Base-by-base conservation (phyloP, 2,113 vertebrate genomes). In the Regulus satrapa region DNA sequence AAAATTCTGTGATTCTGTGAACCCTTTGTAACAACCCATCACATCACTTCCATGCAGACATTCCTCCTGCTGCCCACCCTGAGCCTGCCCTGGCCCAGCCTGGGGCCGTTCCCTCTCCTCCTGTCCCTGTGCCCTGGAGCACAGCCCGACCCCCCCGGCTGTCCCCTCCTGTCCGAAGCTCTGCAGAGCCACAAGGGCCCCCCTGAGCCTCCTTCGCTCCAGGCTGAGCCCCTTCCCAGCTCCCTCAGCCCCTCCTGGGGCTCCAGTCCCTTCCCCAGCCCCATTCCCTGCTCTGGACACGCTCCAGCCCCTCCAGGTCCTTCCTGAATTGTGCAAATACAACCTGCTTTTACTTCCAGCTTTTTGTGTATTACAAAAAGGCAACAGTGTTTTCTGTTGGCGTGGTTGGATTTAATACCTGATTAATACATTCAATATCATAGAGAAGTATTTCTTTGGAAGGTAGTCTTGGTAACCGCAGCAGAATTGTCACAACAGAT, bases 261-360 rank as follows among this genome's bases (percentile, higher is more conserved):
- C 83, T 67, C 83, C 72, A 59, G 14, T 1, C 9, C 72, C 36
- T 36, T 18, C 32, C 48, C 72, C 62, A 77, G 62, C 45, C 7
- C 72, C 1, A 0, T 51, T 68, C 63, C 54, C 54, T 62, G 0
- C 85, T 25, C 55, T 71, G 56, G 10, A 18, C 74, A 34, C 0
- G 2, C 31, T 34, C 31, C 66, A 63, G 66, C 54, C 67, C 36
- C 67, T 43, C 12, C 1, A 3, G 1, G 41, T 13, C 46, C 12
- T 13, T 54, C 18, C 14, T 26, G 32, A 32, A 4, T 4, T 8
- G 5, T 20, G 10, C 29, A 48, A 72, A 24, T 2, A 7, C 48
- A 31, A 1, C 0, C 17, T 38, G 25, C 46, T 45, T 14, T 71
- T 15, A 18, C 6, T 14, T 29, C 7, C 28, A 41, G 14, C 3